Evolutionary conservation across 2,888 invertebrate species (phyloP).

Genomic region (Sussaba pulchella): DNA sequence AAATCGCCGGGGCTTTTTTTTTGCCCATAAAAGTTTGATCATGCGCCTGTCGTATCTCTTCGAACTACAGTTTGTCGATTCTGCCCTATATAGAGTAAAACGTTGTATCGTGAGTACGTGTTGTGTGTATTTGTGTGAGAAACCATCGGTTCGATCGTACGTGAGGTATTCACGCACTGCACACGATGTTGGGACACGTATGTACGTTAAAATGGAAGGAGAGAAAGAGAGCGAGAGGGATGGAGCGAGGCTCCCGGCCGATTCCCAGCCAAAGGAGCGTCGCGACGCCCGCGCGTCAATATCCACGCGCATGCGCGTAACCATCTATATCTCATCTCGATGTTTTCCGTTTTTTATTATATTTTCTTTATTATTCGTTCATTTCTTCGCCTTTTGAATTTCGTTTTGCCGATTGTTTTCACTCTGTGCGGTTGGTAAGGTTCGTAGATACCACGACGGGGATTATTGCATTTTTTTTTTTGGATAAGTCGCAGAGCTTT

Average conservation of each 20-base stretch:
- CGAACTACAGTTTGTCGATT: constrained; percentile 55
- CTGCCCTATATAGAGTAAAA: neutral
- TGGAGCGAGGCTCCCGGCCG: constrained; percentile 58
- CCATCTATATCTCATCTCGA: constrained; percentile 58
- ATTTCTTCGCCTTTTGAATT: too few relatives aligned
- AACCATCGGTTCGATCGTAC: constrained; percentile 3
- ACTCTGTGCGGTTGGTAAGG: too few relatives aligned
- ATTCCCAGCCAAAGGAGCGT: constrained; percentile 64
- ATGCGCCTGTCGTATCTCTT: constrained; percentile 56
- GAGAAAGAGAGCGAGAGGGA: too few relatives aligned
- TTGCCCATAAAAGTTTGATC: constrained; percentile 66
- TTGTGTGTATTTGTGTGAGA: neutral
- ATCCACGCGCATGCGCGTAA: constrained; percentile 80
- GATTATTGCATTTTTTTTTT: too few relatives aligned
- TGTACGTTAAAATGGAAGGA: too few relatives aligned
- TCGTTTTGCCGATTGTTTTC: too few relatives aligned
- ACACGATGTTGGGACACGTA: neutral
- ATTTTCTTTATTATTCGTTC: neutral
- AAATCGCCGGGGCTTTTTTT: constrained; percentile 38
- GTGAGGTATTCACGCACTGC: constrained; percentile 12
- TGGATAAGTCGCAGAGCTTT: neutral
- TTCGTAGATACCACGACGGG: too few relatives aligned
- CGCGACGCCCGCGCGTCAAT: constrained; percentile 77
- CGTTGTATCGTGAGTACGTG: constrained; percentile 1
- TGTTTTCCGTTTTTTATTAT: constrained; percentile 39